Evolutionary conservation across 2,888 invertebrate genomes (phyloP).

Genomic region (Pristionchus fissidentatus): DNA sequence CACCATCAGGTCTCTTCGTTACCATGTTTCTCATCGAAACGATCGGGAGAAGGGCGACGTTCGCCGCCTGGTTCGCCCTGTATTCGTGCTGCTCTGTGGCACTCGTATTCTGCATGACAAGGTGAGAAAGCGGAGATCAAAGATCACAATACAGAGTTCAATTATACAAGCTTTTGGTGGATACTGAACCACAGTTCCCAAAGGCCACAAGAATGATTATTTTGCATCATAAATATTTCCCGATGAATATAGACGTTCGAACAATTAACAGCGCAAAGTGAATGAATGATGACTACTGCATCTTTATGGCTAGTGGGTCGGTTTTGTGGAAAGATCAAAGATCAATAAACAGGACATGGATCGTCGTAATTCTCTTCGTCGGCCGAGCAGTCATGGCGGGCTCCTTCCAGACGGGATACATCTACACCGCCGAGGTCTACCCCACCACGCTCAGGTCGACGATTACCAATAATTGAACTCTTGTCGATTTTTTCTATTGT

Average conservation of each 20-base stretch:
- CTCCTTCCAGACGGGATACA: slow-evolving; percentile 93
- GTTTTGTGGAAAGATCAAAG: neutral
- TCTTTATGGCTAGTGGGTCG: too few species aligned
- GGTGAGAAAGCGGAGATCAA: too few species aligned
- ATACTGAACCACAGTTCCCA: too few species aligned
- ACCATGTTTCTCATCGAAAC: slow-evolving; percentile 90
- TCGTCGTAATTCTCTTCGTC: slow-evolving; percentile 88
- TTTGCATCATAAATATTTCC: neutral
- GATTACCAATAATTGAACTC: neutral
- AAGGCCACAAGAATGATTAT: neutral
- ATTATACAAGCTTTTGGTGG: too few species aligned
- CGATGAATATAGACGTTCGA: too few species aligned
- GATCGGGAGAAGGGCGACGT: slow-evolving; percentile 90
- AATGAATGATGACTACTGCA: too few species aligned
- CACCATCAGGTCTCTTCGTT: slow-evolving; percentile 87
- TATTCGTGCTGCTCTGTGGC: slow-evolving; percentile 83
- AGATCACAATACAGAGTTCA: too few species aligned
- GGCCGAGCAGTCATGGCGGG: slow-evolving; percentile 92
- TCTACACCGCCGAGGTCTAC: slow-evolving; percentile 89
- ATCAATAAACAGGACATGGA: slow-evolving; percentile 51
- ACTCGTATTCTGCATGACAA: slow-evolving; percentile 81
- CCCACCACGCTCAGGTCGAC: slow-evolving; percentile 81
- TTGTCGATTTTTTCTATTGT: neutral
- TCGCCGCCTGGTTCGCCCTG: slow-evolving; percentile 89
- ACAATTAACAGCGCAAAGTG: too few species aligned